Base-by-base conservation (phyloP, 1,140 invertebrate genomes). In the Hormaphis cornu region DNA sequence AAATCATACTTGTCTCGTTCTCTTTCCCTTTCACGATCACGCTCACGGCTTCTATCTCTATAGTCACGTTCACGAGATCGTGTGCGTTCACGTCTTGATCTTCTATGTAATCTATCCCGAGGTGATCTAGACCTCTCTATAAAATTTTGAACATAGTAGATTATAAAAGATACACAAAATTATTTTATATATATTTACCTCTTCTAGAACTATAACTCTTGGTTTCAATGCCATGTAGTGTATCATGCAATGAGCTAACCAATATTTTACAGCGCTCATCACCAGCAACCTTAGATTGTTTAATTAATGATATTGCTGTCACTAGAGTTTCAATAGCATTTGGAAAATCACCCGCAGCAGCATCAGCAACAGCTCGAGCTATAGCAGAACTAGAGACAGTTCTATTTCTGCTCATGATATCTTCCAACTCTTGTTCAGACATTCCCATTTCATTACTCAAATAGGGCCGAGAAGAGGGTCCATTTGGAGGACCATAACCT, bases 251-350 rank as follows among this genome's bases (percentile, higher is more conserved):
- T 0, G 95, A 96, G 75, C 90, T 95, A 63, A 99, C 96, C 12
- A 99, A 80, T 73, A 98, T 97, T 81, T 98, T 98, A 81, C 97
- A 99, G 44, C 97, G 83, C 77, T 99, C 97, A 81, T 99, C 97
- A 76, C 91, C 88, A 0, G 96, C 91, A 69, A 97, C 93, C 81
- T 98, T 97, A 20, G 95, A 98, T 81, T 98, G 95, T 80, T 97
- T 98, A 71, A 99, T 99, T 20, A 99, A 81, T 5, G 95, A 97
- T 73, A 99, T 98, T 2, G 97, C 97, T 1, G 97, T 99, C 5
- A 97, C 93, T 70, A 99, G 80, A 6, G 97, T 99, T 80, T 99
- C 96, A 75, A 99, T 97, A 52, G 97, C 97, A 79, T 91, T 95
- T 0, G 91, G 90, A 81, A 94, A 97, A 80, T 99, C 96, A 79